Evolutionary conservation across 2,113 vertebrate species (phyloP), one percentile per base, ranked within the genome.

Genomic region (Ageneiosus marmoratus): DNA sequence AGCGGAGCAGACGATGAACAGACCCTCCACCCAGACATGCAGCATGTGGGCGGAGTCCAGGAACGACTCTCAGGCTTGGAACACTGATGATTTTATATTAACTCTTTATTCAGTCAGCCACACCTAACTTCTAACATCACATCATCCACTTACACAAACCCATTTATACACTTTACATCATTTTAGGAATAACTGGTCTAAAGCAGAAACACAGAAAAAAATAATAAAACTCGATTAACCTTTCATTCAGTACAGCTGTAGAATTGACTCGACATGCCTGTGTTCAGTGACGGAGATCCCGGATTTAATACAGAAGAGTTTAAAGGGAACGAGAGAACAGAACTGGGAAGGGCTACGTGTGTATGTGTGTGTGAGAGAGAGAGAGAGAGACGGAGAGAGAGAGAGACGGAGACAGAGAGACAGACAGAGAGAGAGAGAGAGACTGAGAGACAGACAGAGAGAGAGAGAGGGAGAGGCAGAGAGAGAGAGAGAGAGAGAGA

Each of bases 91-190:
- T 77, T 83, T 85, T 80, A 83, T 87, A 83, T 85, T 83, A 85
- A 83, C 63, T 85, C 77, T 87, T 94, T 94, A 94, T 93, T 94
- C 89, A 91, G 83, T 92, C 91, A 94, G 92, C 91, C 93, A 91
- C 88, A 92, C 91, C 92, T 85, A 92, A 88, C 83, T 63, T 81
- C 81, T 84, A 87, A 86, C 78, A 85, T 87, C 83, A 82, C 79
- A 74, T 77, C 77, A 85, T 91, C 91, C 89, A 91, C 86, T 91
- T 83, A 87, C 83, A 89, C 87, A 91, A 86, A 87, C 32, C 77
- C 41, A 91, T 90, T 93, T 91, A 80, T 90, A 95, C 90, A 94
- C 88, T 93, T 90, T 88, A 91, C 91, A 92, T 90, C 82, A 90
- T 83, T 90, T 85, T 88, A 90, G 84, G 89, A 89, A 91, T 85